Evolutionary conservation across 2,113 vertebrate species (phyloP).

Genomic region (Crypturellus undulatus): DNA sequence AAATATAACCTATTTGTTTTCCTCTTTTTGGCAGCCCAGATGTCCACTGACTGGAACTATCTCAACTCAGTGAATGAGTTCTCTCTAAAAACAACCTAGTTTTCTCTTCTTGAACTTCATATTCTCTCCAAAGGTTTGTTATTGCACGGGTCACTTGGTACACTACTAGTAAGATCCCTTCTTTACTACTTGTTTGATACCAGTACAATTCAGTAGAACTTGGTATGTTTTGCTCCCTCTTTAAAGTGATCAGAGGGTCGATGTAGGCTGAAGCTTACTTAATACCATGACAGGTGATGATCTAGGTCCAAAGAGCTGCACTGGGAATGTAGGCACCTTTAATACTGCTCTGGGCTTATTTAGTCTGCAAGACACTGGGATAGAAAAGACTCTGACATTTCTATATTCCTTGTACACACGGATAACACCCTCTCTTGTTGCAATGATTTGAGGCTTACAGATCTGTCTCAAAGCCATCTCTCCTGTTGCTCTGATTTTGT

Average conservation of each 20-base stretch:
- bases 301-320: accelerated
- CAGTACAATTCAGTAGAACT: neutral
- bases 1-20: neutral
- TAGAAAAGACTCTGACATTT: neutral
- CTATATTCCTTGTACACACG: neutral
- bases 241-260: neutral
- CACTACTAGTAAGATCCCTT: neutral
- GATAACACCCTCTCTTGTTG: neutral
- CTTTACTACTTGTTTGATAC: neutral
- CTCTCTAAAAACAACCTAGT: neutral
- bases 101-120: neutral
- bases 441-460: neutral
- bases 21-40: neutral
- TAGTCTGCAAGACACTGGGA: neutral
- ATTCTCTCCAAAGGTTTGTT: neutral
- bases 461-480: neutral
- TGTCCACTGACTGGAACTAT: neutral
- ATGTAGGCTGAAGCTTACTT: neutral
- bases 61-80: neutral
- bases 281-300: neutral
- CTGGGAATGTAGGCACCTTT: neutral
- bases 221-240: neutral
- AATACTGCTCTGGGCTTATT: neutral
- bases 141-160: neutral
- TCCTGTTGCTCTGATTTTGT: neutral